These are phyloP conservation scores for Allacma fusca DNA, from an alignment of 2,888 invertebrate genomes.

Conservation along the genomic window DNA sequence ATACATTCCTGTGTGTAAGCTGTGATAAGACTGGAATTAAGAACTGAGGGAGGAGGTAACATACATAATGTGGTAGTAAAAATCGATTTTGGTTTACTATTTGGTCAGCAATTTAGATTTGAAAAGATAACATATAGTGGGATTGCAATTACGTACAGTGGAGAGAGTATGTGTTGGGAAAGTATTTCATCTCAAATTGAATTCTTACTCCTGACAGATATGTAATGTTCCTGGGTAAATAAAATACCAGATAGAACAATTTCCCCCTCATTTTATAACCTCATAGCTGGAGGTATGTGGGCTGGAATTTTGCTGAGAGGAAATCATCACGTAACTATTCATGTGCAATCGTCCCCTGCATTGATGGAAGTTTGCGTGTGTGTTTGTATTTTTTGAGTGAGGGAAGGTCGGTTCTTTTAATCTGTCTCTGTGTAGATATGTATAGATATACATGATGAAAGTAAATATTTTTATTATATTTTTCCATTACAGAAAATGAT, in stretches of 20 bases:
- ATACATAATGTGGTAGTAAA: background rate
- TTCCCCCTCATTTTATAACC: background rate
- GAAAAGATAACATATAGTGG: slow-evolving; percentile 11
- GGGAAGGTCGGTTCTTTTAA: no score
- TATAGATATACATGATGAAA: background rate
- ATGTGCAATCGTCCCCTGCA: background rate
- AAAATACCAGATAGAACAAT: background rate
- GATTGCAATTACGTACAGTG: background rate
- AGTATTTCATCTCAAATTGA: slow-evolving; percentile 3
- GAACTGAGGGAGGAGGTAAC: no score
- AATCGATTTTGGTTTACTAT: background rate
- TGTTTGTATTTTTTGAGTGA: no score
- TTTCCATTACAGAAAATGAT: slow-evolving; percentile 16
- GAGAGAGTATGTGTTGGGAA: background rate
- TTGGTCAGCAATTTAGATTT: background rate
- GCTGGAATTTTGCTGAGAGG: background rate
- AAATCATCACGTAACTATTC: background rate
- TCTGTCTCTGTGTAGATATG: no score
- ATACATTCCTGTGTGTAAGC: no score
- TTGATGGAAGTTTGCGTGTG: background rate
- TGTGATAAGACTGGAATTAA: no score
- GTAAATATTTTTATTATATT: slow-evolving; percentile 10
- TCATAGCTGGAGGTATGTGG: background rate
- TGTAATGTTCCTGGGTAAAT: no score
- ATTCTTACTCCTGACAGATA: background rate